Conservation (phyloP, 2,113 vertebrate genomes). For the Gavialis gangeticus region DNA sequence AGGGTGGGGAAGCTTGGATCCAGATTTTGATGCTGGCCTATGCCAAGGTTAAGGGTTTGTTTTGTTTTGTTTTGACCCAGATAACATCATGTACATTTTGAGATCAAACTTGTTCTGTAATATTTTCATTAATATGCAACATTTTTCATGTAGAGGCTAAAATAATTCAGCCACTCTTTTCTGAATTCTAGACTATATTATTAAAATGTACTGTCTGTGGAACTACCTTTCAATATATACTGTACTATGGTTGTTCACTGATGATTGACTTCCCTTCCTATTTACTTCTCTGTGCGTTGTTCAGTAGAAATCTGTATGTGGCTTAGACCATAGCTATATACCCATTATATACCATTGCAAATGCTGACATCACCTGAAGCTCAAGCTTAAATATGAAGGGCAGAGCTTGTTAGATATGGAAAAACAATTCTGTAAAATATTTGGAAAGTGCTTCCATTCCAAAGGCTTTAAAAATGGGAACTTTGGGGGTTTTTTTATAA, state of each 20-base stretch:
- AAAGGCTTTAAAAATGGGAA: not conserved
- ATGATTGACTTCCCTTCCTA: not conserved
- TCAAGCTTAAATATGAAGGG: slow-evolving; percentile 14
- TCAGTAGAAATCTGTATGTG: slow-evolving; percentile 10
- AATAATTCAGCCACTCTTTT: not conserved
- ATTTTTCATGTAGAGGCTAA: not conserved
- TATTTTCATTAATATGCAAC: not conserved
- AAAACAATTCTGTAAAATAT: slow-evolving; percentile 41
- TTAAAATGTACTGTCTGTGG: not conserved
- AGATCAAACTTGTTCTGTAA: not conserved
- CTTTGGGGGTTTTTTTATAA: slow-evolving; percentile 43
- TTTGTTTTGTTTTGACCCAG: not conserved
- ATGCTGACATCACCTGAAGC: not conserved
- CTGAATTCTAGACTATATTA: not conserved
- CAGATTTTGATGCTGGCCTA: not conserved
- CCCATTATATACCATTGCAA: not conserved
- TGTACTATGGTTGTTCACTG: not conserved
- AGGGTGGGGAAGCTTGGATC: slow-evolving; percentile 4
- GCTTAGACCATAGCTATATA: not conserved
- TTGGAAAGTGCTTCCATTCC: slow-evolving; percentile 28
- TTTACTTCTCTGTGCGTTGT: not conserved
- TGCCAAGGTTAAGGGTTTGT: not conserved
- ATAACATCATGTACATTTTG: not conserved
- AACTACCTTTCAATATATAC: not conserved
- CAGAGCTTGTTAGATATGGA: slow-evolving; percentile 24